Evolutionary conservation across 2,888 invertebrate genomes (phyloP).

Genomic region (Rhagonycha lutea): DNA sequence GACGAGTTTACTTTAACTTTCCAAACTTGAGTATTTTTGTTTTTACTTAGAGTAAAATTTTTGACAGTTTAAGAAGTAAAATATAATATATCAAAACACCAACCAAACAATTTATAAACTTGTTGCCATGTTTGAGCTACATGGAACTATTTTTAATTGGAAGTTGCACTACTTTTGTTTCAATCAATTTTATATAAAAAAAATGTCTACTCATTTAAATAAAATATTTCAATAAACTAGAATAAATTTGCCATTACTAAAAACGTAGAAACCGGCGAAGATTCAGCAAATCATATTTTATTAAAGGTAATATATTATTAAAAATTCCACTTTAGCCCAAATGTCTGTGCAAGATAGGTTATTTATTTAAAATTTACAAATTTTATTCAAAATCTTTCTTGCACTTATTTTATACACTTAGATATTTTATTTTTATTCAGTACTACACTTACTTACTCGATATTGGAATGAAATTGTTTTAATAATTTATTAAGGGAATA

Average conservation of each 20-base stretch:
- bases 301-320: constrained; percentile 9
- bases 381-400: neutral
- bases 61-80: too few species aligned
- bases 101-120: neutral
- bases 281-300: constrained; percentile 3
- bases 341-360: constrained; percentile 1
- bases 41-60: too few species aligned
- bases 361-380: neutral
- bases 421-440: neutral
- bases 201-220: neutral
- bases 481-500: neutral
- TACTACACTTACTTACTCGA: neutral
- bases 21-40: neutral
- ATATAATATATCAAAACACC: neutral
- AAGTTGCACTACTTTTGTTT: neutral
- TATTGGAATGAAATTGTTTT: neutral
- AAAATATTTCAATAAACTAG: neutral
- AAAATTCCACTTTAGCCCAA: neutral
- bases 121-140: too few species aligned
- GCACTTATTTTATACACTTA: neutral
- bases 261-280: neutral
- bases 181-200: neutral
- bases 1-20: neutral
- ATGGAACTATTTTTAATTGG: neutral
- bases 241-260: neutral